Evolutionary conservation across 30 jellyfish, hydroid and myxozoan species (phyloP), one percentile per base, ranked within the genome.

Genomic region (Euphysa ruthae): DNA sequence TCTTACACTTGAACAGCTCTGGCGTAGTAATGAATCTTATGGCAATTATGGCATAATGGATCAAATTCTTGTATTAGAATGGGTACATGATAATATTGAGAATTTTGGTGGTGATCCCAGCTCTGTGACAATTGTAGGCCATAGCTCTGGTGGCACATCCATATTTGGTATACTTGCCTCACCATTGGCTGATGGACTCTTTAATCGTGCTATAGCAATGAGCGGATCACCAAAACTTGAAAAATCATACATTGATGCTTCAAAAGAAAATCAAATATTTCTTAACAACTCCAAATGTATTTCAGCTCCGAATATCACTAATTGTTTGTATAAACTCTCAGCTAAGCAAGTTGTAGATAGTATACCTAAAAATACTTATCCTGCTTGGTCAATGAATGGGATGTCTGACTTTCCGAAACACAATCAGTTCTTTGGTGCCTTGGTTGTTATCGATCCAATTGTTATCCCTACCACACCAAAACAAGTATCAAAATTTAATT

Each of bases 1-100:
- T 63, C 42, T 82, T 65, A 65, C 77, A 32, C 19, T 82, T 7
- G 43, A 43, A 1, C 43, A 43, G 71, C 29, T 65, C 5, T 34
- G 72, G 38, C 44, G 20, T n/a, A 14, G 19, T 16, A 64, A 79
- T 32, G 28, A 51, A 2, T 15, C 77, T 1, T 61, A 43, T 25
- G 94, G 94, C 21, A 82, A 82, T 57, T 82, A 82, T 28, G 94
- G 94, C 14, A 55, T 82, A 21, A 44, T 63, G 84, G 94, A 82
- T 70, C 94, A 82, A 66, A 82, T 82, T 4, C 16, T 35, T 34
- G 94, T 84, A 18, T 70, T 82, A 27, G 35, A 75, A n/a, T 82
- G 94, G 94, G 84, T 73, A 22, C 68, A 73, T 25, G 49, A 49
- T 6, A 79, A 82, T 63, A 82, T 82, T 18, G 32, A 26, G 46